Conservation (phyloP, 2,113 vertebrate genomes). For the Scatophagus argus region DNA sequence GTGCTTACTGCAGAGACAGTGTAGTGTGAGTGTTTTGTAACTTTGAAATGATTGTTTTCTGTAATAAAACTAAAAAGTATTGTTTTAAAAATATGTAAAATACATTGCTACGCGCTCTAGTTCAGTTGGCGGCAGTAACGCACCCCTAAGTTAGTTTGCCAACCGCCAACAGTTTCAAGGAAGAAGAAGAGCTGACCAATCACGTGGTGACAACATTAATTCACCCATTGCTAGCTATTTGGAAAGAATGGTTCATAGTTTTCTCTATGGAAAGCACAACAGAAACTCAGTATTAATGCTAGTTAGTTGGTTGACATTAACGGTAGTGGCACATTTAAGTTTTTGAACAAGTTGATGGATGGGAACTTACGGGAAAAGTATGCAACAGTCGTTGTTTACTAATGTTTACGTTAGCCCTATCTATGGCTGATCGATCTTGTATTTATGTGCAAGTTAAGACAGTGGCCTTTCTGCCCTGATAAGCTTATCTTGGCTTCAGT, state of each 20-base stretch:
- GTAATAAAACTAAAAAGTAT: no score
- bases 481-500: not conserved
- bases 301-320: not conserved
- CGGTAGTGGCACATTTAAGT: rapidly evolving
- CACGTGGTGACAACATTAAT: no score
- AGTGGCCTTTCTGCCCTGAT: not conserved
- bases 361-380: not conserved
- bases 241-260: no score
- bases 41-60: no score
- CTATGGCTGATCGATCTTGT: no score
- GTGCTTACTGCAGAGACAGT: no score
- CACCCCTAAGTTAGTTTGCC: rapidly evolving
- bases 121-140: not conserved
- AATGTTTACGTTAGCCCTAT: not conserved
- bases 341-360: no score
- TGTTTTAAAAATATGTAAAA: not conserved
- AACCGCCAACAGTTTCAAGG: not conserved
- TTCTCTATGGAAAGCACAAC: rapidly evolving
- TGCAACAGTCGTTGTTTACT: not conserved
- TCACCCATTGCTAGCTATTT: no score
- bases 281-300: rapidly evolving
- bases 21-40: no score
- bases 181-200: conserved; percentile 50
- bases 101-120: not conserved
- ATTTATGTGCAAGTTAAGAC: not conserved